Base-by-base conservation (phyloP, 30 jellyfish, hydroid and myxozoan species). In the Phacellophora camtschatica region DNA sequence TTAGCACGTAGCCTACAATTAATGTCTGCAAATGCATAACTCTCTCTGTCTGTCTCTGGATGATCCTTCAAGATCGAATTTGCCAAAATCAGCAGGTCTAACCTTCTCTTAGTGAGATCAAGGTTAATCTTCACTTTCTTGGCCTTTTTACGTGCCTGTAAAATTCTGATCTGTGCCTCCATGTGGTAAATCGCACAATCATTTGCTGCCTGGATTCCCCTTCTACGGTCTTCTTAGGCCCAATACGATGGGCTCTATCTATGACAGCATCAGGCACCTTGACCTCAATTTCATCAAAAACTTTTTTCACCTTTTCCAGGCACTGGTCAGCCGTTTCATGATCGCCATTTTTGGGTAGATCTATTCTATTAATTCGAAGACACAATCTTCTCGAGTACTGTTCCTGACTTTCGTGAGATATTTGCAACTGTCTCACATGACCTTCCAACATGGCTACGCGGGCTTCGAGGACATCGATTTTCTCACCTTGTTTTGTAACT, bases 111-210 rank as follows among this genome's bases (percentile, higher is more conserved):
- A 10, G 83, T 69, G 75, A 41, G 83, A 27, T 35, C 83, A n/a
- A 69, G 83, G 39, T 20, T 7, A 45, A 69, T 8, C 0, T 69
- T 69, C 49, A 42, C 54, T 0, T 71, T 71, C 74, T 71, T 22
- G 4, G 71, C 70, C 22, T 71, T 43, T 27, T 71, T 71, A 1
- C 84, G 54, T 20, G 84, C 27, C 84, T 43, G 24, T 43, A 71
- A 1, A 71, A 73, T 27, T 42, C 71, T 1, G 84, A 43, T 35
- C 84, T 71, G 56, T 71, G 84, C 84, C 84, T 71, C 84, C 74
- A 71, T 23, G 84, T 71, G 4, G 84, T 71, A 39, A 71, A 45
- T 1, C 84, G 54, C 49, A 71, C 84, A 39, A 71, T 71, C 71
- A 43, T 48, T 25, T 43, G 70, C 70, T 71, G 84, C 70, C 70